phyloP scores from a whole-genome alignment of 2,113 vertebrate genomes.

The Chaetodon auriga region DNA sequence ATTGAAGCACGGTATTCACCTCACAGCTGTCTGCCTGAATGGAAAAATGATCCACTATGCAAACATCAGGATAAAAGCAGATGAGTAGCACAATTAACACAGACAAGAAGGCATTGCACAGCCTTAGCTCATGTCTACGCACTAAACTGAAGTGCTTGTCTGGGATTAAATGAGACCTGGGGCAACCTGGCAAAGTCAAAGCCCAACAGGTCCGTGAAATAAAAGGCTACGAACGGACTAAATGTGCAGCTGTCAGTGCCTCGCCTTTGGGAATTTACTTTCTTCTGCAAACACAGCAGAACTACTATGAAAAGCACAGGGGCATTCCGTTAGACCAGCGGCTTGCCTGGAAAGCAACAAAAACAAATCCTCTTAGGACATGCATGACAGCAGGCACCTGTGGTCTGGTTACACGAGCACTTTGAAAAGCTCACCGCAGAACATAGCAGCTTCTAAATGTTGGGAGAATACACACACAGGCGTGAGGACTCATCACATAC shows the following conservation, averaged over 20 bases:
- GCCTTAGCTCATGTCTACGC: constrained; percentile 22
- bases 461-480: constrained; percentile 31
- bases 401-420: constrained; percentile 53
- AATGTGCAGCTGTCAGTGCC: constrained; percentile 51
- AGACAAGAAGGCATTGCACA: constrained; percentile 21
- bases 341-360: constrained; percentile 45
- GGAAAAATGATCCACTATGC: constrained; percentile 30
- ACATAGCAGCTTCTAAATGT: constrained; percentile 33
- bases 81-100: constrained; percentile 26
- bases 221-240: constrained; percentile 53
- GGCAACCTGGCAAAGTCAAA: constrained; percentile 51
- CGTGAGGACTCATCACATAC: neutral
- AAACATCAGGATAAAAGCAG: constrained; percentile 48
- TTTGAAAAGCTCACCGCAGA: constrained; percentile 35
- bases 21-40: constrained; percentile 22
- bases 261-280: constrained; percentile 55
- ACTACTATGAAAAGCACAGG: constrained; percentile 46
- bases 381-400: constrained; percentile 66
- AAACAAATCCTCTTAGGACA: constrained; percentile 61
- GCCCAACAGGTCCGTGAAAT: constrained; percentile 55
- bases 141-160: constrained; percentile 40
- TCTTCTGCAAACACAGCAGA: constrained; percentile 55
- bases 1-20: constrained; percentile 30
- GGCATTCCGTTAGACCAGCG: constrained; percentile 37
- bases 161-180: constrained; percentile 51